Conservation (phyloP, 2,888 invertebrate genomes). For the Neoscelio sp. region DNA sequence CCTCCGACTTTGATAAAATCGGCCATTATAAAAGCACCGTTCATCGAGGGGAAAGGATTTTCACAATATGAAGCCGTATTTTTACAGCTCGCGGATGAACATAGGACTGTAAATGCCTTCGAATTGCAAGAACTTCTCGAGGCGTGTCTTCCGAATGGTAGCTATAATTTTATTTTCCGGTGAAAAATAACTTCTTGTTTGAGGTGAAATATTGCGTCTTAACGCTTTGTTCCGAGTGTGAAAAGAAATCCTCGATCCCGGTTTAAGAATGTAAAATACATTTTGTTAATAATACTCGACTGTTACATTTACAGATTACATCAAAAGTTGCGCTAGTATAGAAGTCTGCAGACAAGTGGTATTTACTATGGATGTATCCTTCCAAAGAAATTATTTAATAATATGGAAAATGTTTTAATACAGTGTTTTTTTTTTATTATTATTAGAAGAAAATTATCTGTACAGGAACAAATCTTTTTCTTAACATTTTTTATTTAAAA, state of each 20-base stretch:
- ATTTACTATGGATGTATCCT: slow-evolving; percentile 94
- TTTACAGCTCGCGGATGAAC: slow-evolving; percentile 95
- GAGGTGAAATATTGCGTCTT: slow-evolving; percentile 3
- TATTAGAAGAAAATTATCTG: too few relatives aligned
- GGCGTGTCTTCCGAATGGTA: slow-evolving; percentile 93
- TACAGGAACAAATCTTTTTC: too few relatives aligned
- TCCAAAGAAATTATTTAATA: slow-evolving; percentile 57
- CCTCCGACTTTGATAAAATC: slow-evolving; percentile 88
- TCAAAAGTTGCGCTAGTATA: slow-evolving; percentile 96
- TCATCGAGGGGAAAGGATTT: slow-evolving; percentile 89
- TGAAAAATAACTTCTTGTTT: slow-evolving; percentile 11
- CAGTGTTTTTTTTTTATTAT: neutral
- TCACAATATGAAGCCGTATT: slow-evolving; percentile 95
- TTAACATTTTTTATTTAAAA: neutral
- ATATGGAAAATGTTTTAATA: too few relatives aligned
- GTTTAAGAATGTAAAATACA: too few relatives aligned
- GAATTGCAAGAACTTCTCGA: slow-evolving; percentile 95
- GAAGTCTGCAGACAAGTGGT: slow-evolving; percentile 96
- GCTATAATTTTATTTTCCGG: slow-evolving; percentile 35
- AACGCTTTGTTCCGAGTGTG: slow-evolving; percentile 7
- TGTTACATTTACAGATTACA: slow-evolving; percentile 87
- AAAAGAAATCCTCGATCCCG: too few relatives aligned
- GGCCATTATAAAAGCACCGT: slow-evolving; percentile 90
- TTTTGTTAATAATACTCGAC: neutral
- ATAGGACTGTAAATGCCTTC: slow-evolving; percentile 94